phyloP scores from a whole-genome alignment of 1,140 invertebrate genomes.

The Patella vulgata region DNA sequence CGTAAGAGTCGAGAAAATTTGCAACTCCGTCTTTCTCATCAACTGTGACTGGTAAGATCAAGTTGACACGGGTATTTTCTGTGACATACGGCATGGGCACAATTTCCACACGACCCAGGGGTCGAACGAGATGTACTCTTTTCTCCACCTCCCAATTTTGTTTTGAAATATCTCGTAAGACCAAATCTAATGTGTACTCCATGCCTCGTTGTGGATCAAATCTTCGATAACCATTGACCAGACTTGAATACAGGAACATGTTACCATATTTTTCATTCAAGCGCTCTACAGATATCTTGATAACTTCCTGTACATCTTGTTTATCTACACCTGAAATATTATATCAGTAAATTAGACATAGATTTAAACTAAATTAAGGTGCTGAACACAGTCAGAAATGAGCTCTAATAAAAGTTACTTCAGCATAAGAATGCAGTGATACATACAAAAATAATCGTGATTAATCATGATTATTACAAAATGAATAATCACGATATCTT shows the following conservation, averaged over 20 bases:
- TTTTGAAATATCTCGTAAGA: conserved; percentile 63
- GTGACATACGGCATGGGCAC: conserved; percentile 90
- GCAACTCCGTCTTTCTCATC: conserved; percentile 69
- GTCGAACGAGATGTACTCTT: conserved; percentile 70
- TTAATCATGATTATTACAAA: no score
- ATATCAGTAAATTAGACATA: background rate
- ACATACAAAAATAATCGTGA: no score
- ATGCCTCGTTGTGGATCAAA: conserved; percentile 90
- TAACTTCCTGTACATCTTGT: conserved; percentile 76
- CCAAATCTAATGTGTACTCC: conserved; percentile 86
- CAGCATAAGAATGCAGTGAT: no score
- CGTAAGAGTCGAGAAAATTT: conserved; percentile 78
- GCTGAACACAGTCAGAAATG: background rate
- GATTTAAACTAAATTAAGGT: background rate
- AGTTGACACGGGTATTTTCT: conserved; percentile 82
- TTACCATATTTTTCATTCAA: conserved; percentile 72
- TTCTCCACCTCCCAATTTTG: conserved; percentile 49
- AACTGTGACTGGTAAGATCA: conserved; percentile 76
- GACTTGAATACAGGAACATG: conserved; percentile 55
- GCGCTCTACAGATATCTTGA: conserved; percentile 72
- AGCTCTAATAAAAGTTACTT: no score
- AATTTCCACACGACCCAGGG: conserved; percentile 84
- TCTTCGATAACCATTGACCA: conserved; percentile 84
- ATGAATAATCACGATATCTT: no score
- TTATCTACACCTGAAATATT: conserved; percentile 70